Conservation (phyloP, 2,113 vertebrate species). For the Thomomys bottae region DNA sequence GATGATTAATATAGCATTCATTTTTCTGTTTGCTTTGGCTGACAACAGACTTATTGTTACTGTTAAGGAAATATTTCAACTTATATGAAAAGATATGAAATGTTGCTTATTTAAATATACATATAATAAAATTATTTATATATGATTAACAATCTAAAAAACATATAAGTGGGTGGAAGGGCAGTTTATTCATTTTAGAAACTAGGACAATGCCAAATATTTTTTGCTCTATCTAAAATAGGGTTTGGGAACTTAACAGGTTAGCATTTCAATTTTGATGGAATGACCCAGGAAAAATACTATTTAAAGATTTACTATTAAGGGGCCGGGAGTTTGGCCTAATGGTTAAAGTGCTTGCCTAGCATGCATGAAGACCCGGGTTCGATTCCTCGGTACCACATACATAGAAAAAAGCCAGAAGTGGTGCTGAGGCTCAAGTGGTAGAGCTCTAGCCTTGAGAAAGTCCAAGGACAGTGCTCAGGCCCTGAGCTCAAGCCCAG, state of each 20-base stretch:
- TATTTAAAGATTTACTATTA: conserved; percentile 41
- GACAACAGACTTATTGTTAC: conserved; percentile 83
- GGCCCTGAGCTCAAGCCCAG: too few relatives aligned
- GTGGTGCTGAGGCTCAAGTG: too few relatives aligned
- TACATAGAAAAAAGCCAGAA: too few relatives aligned
- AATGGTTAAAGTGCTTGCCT: too few relatives aligned
- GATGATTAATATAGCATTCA: conserved; percentile 89
- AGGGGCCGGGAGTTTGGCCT: too few relatives aligned
- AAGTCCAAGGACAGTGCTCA: too few relatives aligned
- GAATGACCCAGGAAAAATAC: not conserved
- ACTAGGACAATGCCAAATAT: conserved; percentile 35
- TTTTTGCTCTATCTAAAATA: conserved; percentile 44
- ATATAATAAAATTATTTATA: conserved; percentile 62
- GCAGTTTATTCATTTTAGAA: conserved; percentile 49
- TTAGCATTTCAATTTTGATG: conserved; percentile 42
- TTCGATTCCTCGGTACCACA: too few relatives aligned
- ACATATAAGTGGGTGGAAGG: conserved; percentile 54
- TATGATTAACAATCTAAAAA: conserved; percentile 59
- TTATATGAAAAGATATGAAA: conserved; percentile 83
- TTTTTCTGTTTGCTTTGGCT: conserved; percentile 88
- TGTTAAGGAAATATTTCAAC: conserved; percentile 85
- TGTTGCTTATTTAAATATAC: conserved; percentile 76
- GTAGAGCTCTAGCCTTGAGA: too few relatives aligned
- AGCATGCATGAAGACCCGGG: too few relatives aligned
- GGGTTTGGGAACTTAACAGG: conserved; percentile 27